Evolutionary conservation across 1,140 invertebrate species (phyloP), one percentile per base, ranked within the genome.

Genomic region (Pomacea maculata): DNA sequence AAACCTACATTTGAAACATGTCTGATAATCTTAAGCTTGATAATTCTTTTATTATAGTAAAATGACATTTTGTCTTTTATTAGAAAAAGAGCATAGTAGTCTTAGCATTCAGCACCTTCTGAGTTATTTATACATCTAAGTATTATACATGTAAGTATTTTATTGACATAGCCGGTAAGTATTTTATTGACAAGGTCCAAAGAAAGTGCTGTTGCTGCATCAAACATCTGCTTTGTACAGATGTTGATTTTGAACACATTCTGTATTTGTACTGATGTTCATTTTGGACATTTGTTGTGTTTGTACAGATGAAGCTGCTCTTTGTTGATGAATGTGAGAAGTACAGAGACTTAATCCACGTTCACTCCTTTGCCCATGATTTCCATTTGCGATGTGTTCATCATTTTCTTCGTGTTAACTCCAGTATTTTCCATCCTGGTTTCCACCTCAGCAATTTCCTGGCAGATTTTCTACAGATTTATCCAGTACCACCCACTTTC

Each of bases 301-400:
- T 21, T 78, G 83, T 86, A 73, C 89, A 95, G 94, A 94, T 95
- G 87, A 94, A 93, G 63, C 84, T 94, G 73, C 93, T 93, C 84
- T 96, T 96, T 89, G 90, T 96, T 84, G 95, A 95, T 87, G 94
- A 95, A 87, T 95, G 95, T 89, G 95, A 96, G 87, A 94, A 94
- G 87, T 94, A 95, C 54, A 95, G 95, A 90, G 90, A 93, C 34
- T 83, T 92, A 64, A 92, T 96, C 92, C 96, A 97, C 91, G 92
- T 96, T 61, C 96, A 97, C 91, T 97, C 96, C 2, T 97, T 97
- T 88, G 95, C 95, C 0, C 96, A 96, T 86, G 96, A 97, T 89
- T 97, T 95, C 89, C 96, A 97, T 90, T 91, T 97, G 61, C 92
- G 96, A 76, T 94, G 93, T 68, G 93, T 96, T 78, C 94, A 94